A percentile compares a stretch with the other conserved stretches of the same genome.
These are phyloP conservation scores for Pectinophora gossypiella DNA, from an alignment of 1,140 invertebrate genomes.

Conservation along the genomic window DNA sequence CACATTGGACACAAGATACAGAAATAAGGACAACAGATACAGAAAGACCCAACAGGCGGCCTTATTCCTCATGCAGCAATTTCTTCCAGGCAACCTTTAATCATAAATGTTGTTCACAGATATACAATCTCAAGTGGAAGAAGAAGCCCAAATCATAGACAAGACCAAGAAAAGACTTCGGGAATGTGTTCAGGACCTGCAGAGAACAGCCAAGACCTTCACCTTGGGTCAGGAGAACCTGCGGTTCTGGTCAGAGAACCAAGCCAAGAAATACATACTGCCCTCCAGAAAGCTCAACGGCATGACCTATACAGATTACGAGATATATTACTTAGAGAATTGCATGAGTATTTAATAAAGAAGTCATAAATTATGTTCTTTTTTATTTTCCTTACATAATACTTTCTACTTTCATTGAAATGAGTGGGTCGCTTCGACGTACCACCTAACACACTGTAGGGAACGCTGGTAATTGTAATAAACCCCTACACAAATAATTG, in stretches of 20 bases:
- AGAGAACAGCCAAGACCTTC: conserved; percentile 38
- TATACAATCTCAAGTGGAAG: conserved; percentile 28
- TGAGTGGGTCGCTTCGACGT: too few species aligned
- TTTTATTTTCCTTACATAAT: too few species aligned
- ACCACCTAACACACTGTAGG: too few species aligned
- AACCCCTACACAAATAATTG: too few species aligned
- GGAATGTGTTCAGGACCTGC: conserved; percentile 32
- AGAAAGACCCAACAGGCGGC: too few species aligned
- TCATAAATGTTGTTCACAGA: conserved; percentile 29
- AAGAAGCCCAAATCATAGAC: conserved; percentile 32
- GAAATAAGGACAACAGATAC: too few species aligned
- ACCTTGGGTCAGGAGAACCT: conserved; percentile 38
- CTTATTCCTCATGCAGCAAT: too few species aligned
- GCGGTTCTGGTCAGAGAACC: conserved; percentile 39
- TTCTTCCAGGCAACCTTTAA: not conserved
- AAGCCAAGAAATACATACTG: conserved; percentile 39
- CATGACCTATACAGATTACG: conserved; percentile 41
- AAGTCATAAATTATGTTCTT: too few species aligned
- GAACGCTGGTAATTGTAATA: too few species aligned
- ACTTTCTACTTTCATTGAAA: too few species aligned
- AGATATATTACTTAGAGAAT: conserved; percentile 31
- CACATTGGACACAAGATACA: not conserved
- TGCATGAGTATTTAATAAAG: not conserved
- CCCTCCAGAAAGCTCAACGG: conserved; percentile 39
- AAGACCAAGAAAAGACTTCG: conserved; percentile 47